Evolutionary conservation across 2,888 invertebrate genomes (phyloP), one percentile per base, ranked within the genome.

Genomic region (Meandrusa payeni): DNA sequence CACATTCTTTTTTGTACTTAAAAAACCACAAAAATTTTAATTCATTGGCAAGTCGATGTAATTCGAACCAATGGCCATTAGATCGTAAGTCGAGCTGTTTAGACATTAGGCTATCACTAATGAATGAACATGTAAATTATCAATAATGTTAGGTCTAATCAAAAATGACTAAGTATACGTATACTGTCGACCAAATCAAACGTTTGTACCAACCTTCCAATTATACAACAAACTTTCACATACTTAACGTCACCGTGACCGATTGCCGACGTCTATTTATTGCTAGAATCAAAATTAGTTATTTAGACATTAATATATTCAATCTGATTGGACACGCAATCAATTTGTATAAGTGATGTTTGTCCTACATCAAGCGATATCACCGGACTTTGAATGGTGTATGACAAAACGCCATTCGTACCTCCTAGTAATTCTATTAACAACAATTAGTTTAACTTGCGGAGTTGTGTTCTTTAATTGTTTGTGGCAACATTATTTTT

Each of bases 281-380:
- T 46, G 12, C 38, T 20, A 23, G 43, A 32, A 49, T 44, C 46
- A 36, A 49, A 43, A 46, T 49, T 49, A 41, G 38, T 43, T 41
- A 38, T 44, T 32, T 33, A 33, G 22, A 44, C 44, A 47, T 41
- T 45, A 42, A 42, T 47, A 47, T 47, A 50, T 50, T 46, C 34
- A 47, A 45, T 40, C 37, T 45, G 29, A 45, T 45, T 32, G 11
- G 33, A 45, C 48, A 44, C 44, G 48, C 41, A 20, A 44, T 41
- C 41, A 41, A 44, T 49, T 46, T 41, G 23, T 44, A 34, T 44
- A 43, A 43, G 40, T 38, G 46, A 43, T 39, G 37, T 43, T 38
- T 46, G 44, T 38, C 26, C 44, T 22, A 44, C 44, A 42, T 43
- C n/a, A 43, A 19, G 19, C 15, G 31, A 15, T 43, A 38, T 23